These are phyloP conservation scores for Cenopis cana DNA, from an alignment of 2,888 invertebrate species.

Conservation along the genomic window DNA sequence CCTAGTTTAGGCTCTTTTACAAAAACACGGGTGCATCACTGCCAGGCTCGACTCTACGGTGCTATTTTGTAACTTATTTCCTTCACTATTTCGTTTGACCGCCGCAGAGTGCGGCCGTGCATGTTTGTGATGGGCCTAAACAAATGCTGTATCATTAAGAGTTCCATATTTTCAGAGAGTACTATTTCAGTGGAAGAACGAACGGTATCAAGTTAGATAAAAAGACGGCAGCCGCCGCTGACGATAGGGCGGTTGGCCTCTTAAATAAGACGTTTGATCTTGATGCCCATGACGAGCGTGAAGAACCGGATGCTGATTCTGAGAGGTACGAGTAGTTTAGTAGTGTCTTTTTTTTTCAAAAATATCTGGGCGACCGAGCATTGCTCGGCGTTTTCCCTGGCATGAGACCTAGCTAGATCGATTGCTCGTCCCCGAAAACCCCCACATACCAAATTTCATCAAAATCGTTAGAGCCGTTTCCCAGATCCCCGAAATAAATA, in stretches of 20 bases:
- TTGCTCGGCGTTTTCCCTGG: too few relatives aligned
- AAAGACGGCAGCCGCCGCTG: constrained; percentile 65
- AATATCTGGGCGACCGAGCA: too few relatives aligned
- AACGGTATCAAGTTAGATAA: constrained; percentile 70
- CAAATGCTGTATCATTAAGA: background rate
- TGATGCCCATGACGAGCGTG: constrained; percentile 67
- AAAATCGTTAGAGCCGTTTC: too few relatives aligned
- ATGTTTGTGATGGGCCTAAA: background rate
- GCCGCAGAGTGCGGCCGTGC: background rate
- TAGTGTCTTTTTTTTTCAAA: constrained; percentile 12
- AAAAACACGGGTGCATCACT: background rate
- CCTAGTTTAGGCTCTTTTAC: background rate
- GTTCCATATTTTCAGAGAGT: constrained; percentile 64
- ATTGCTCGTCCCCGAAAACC: too few relatives aligned
- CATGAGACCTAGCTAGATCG: too few relatives aligned
- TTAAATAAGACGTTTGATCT: constrained; percentile 70
- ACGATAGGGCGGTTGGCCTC: constrained; percentile 70
- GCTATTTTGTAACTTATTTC: too few relatives aligned
- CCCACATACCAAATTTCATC: too few relatives aligned
- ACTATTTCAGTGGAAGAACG: constrained; percentile 66
- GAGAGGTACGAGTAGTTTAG: constrained; percentile 64
- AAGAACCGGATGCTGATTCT: constrained; percentile 71
- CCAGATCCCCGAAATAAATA: too few relatives aligned
- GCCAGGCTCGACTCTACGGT: too few relatives aligned
- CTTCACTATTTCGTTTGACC: background rate